These are phyloP conservation scores for Tillus elongatus DNA, from an alignment of 2,888 invertebrate species.

Conservation along the genomic window DNA sequence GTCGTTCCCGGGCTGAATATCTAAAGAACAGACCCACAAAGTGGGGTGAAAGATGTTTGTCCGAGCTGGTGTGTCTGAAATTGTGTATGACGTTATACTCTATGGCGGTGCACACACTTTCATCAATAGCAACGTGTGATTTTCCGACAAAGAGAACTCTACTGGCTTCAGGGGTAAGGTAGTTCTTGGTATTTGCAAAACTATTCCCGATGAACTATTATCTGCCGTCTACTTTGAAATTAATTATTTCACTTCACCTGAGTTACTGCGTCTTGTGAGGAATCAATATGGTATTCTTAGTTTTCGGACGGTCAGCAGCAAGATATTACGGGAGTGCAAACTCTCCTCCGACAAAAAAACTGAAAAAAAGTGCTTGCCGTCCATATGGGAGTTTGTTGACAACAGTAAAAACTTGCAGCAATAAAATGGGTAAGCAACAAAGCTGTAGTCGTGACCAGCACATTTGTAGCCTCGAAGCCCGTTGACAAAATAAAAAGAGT, in stretches of 20 bases:
- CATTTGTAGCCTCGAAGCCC: neutral
- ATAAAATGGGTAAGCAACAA: slow-evolving; percentile 23
- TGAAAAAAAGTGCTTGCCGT: slow-evolving; percentile 14
- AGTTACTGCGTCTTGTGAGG: too few relatives aligned
- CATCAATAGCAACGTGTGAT: neutral
- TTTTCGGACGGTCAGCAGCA: neutral
- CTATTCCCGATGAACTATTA: neutral
- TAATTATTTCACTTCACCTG: neutral
- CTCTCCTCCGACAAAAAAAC: neutral
- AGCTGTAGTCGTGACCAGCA: slow-evolving; percentile 19
- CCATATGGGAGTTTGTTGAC: slow-evolving; percentile 14
- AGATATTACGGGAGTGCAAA: neutral
- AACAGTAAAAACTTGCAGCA: slow-evolving; percentile 14
- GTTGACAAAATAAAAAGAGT: neutral
- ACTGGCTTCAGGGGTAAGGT: slow-evolving; percentile 3
- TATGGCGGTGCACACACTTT: slow-evolving; percentile 1
- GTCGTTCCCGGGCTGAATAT: too few relatives aligned
- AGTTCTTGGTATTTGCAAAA: neutral
- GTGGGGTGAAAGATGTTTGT: neutral
- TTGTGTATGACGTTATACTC: slow-evolving; percentile 1
- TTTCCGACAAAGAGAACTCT: neutral
- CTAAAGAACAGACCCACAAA: neutral
- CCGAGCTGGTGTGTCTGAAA: neutral
- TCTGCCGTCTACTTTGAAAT: neutral
- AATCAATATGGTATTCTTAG: too few relatives aligned